These are phyloP conservation scores for Netelia fuscicornis DNA, from an alignment of 2,888 invertebrate species.

Conservation along the genomic window DNA sequence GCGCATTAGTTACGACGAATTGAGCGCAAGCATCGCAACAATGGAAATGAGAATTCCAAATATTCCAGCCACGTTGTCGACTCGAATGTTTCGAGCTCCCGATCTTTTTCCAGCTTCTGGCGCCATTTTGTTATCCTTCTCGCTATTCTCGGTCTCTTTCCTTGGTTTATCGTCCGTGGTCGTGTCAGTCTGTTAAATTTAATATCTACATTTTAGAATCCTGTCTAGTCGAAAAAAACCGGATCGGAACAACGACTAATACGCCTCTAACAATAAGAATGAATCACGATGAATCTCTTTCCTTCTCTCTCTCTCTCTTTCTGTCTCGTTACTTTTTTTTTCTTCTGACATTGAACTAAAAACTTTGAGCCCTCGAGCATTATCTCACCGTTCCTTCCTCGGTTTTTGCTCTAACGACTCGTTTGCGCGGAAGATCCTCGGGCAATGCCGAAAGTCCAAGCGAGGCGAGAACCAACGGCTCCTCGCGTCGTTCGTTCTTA, in stretches of 20 bases:
- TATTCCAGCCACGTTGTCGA: constrained; percentile 46
- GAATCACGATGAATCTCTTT: neutral
- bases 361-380: constrained; percentile 16
- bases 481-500: constrained; percentile 54
- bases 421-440: constrained; percentile 47
- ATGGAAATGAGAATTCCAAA: constrained; percentile 63
- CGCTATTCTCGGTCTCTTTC: neutral
- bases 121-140: neutral
- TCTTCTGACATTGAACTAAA: neutral
- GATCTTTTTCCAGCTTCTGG: constrained; percentile 19
- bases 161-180: constrained; percentile 28
- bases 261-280: neutral
- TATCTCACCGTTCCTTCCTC: constrained; percentile 66
- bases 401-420: constrained; percentile 54
- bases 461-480: constrained; percentile 22
- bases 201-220: constrained; percentile 21
- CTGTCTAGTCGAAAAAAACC: neutral
- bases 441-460: constrained; percentile 15
- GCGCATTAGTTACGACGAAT: constrained; percentile 38
- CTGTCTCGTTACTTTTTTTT: neutral
- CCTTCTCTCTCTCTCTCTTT: constrained; percentile 1
- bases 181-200: constrained; percentile 39
- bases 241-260: neutral
- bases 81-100: constrained; percentile 33
- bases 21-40: constrained; percentile 55